These are phyloP conservation scores for Pharmacophagus antenor DNA, from an alignment of 2,888 invertebrate genomes.

Conservation along the genomic window DNA sequence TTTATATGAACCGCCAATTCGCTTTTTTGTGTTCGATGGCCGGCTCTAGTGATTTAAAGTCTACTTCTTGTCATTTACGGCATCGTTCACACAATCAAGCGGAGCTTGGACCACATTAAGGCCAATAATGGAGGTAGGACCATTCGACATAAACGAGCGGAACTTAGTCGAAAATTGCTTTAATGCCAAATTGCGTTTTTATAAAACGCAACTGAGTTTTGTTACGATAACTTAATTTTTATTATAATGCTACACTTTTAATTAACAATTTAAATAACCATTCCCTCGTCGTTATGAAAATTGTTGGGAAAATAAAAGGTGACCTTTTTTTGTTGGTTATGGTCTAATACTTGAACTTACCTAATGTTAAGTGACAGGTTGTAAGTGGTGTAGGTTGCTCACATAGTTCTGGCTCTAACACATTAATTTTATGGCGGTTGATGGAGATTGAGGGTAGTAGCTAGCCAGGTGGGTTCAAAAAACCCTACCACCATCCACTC, in stretches of 20 bases:
- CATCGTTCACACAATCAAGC: conserved; percentile 36
- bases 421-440: no score
- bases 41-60: neutral
- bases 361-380: no score
- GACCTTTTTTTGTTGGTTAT: no score
- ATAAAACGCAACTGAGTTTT: conserved; percentile 19
- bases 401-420: no score
- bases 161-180: conserved; percentile 48
- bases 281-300: neutral
- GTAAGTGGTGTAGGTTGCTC: no score
- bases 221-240: conserved; percentile 3
- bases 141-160: conserved; percentile 46
- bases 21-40: neutral
- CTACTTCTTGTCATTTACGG: conserved; percentile 18
- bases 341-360: no score
- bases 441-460: no score
- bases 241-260: neutral
- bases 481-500: no score
- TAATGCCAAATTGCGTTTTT: conserved; percentile 27
- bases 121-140: conserved; percentile 53
- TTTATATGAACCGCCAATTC: neutral
- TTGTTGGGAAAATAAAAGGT: neutral
- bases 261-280: conserved; percentile 3
- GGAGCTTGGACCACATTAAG: conserved; percentile 44
- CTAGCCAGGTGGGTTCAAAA: no score